Percentiles rank a stretch among this genome's conserved stretches.
Evolutionary conservation across 2,888 invertebrate genomes (phyloP).

Genomic region (Drosophila monieri): DNA sequence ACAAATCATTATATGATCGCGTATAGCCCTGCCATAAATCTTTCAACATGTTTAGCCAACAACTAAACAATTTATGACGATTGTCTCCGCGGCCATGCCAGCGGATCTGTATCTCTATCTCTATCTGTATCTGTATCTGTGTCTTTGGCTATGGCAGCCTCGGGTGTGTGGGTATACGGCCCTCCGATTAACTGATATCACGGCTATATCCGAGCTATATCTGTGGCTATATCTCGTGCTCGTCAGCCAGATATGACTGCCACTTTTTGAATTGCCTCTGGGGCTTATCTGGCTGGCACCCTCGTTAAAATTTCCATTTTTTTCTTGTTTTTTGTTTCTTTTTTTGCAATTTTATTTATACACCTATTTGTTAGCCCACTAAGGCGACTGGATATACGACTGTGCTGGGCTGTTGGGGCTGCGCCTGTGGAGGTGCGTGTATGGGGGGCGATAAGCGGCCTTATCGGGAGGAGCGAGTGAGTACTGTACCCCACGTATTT

Average conservation of each 20-base stretch:
- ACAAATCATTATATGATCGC: constrained; percentile 76
- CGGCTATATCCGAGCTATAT: constrained; percentile 43
- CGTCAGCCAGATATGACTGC: constrained; percentile 50
- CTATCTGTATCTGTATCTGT: constrained; percentile 9
- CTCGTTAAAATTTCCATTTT: constrained; percentile 6
- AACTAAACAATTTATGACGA: constrained; percentile 78
- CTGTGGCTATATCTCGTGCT: constrained; percentile 42
- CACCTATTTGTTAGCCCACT: constrained; percentile 79
- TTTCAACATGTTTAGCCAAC: constrained; percentile 81
- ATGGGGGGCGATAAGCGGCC: constrained; percentile 57
- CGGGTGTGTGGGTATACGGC: constrained; percentile 34
- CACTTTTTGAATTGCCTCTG: constrained; percentile 41
- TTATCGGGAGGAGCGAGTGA: constrained; percentile 49
- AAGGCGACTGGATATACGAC: constrained; percentile 50
- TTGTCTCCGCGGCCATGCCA: constrained; percentile 24
- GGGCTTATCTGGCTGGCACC: constrained; percentile 48
- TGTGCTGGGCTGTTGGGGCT: no score
- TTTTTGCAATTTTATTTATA: constrained; percentile 63
- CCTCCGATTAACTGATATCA: constrained; percentile 69
- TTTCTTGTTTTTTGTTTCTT: no score
- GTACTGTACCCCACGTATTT: constrained; percentile 10
- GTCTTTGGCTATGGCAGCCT: background rate
- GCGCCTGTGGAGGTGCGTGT: background rate
- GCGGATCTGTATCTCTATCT: background rate
- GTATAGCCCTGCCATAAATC: constrained; percentile 68